Evolutionary conservation across 1,140 invertebrate species (phyloP).

Genomic region (silkworm (Bombyx mori)): DNA sequence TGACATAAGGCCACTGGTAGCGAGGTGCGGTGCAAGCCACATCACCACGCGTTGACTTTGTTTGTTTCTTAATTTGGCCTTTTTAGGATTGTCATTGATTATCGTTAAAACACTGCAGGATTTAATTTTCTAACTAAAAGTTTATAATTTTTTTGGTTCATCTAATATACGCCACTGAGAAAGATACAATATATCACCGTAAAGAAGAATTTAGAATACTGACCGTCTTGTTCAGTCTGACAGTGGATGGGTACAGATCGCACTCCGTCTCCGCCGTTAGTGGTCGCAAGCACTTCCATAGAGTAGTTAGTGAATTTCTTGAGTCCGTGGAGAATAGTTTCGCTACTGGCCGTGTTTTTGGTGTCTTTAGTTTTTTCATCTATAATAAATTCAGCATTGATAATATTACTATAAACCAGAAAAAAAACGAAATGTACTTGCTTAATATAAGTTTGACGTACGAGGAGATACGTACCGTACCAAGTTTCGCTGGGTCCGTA

Average conservation of each 20-base stretch:
- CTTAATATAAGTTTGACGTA: not conserved
- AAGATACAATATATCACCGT: too few relatives aligned
- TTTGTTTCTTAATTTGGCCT: too few relatives aligned
- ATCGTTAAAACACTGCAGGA: too few relatives aligned
- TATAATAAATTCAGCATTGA: conserved; percentile 30
- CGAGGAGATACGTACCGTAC: conserved; percentile 83
- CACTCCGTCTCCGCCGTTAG: conserved; percentile 96
- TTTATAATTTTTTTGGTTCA: too few relatives aligned
- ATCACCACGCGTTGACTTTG: too few relatives aligned
- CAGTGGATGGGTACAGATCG: conserved; percentile 92
- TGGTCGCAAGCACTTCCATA: conserved; percentile 95
- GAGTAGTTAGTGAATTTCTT: conserved; percentile 98
- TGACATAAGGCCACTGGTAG: too few relatives aligned
- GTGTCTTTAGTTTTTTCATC: conserved; percentile 93
- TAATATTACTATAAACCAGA: not conserved
- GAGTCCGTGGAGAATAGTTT: conserved; percentile 92
- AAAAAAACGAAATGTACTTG: not conserved
- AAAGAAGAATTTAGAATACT: conserved; percentile 16
- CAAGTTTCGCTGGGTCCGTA: conserved; percentile 93
- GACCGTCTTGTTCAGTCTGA: conserved; percentile 96
- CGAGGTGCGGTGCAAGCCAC: too few relatives aligned
- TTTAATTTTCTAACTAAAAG: too few relatives aligned
- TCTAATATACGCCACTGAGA: too few relatives aligned
- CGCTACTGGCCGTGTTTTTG: conserved; percentile 91
- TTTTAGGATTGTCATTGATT: too few relatives aligned